A percentile compares a stretch with the other conserved stretches of the same genome.
Evolutionary conservation across 2,888 invertebrate genomes (phyloP).

Genomic region (Spilosoma lubricipeda): DNA sequence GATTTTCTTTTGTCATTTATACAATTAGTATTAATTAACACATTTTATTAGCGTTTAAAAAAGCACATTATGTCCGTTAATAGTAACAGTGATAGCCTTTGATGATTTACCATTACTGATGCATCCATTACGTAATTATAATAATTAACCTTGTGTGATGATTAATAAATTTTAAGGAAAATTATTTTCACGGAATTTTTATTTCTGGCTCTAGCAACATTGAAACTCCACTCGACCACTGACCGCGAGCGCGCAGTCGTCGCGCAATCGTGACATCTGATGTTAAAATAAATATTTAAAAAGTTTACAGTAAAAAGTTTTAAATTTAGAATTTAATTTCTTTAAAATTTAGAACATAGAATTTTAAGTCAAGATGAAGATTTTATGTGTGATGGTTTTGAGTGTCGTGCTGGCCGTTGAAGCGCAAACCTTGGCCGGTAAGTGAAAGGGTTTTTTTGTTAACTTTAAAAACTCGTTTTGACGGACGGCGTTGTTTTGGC

Average conservation of each 20-base stretch:
- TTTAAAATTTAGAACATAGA: slow-evolving; percentile 27
- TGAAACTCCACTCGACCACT: slow-evolving; percentile 35
- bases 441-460: slow-evolving; percentile 77
- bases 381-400: slow-evolving; percentile 59
- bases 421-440: slow-evolving; percentile 79
- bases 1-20: too few relatives aligned
- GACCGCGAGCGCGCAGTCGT: slow-evolving; percentile 45
- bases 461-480: slow-evolving; percentile 41
- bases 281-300: not conserved
- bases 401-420: slow-evolving; percentile 65
- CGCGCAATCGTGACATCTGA: slow-evolving; percentile 39
- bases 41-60: not conserved
- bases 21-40: not conserved
- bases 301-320: slow-evolving; percentile 22
- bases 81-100: too few relatives aligned
- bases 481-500: slow-evolving; percentile 28
- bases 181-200: slow-evolving; percentile 9
- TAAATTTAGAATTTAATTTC: slow-evolving; percentile 16
- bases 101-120: not conserved
- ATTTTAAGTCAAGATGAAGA: slow-evolving; percentile 52
- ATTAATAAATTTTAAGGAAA: not conserved
- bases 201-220: slow-evolving; percentile 35
- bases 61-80: not conserved
- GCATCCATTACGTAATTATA: not conserved
- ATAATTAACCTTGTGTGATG: not conserved